These are phyloP conservation scores for Phoxinus dragarum DNA, from an alignment of 2,797 vertebrate species.

Conservation along the genomic window DNA sequence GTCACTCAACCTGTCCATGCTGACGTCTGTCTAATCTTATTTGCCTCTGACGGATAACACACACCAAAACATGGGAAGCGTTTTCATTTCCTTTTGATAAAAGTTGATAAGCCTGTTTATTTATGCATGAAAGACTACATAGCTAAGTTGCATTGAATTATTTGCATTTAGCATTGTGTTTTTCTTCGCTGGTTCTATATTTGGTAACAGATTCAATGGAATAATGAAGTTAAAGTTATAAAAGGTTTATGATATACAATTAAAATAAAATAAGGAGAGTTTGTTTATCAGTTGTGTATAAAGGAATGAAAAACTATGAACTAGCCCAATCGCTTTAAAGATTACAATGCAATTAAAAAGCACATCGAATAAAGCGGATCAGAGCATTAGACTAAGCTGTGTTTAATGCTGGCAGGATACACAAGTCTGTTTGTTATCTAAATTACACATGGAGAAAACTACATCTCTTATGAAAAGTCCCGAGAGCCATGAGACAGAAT, in stretches of 20 bases:
- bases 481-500: no score
- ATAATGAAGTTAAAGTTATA: background rate
- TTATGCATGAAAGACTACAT: background rate
- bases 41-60: background rate
- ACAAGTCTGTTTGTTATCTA: background rate
- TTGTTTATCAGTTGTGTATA: background rate
- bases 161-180: background rate
- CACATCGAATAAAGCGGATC: background rate
- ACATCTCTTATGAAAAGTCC: background rate
- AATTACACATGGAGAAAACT: background rate
- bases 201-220: background rate
- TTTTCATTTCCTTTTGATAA: background rate
- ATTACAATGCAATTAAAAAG: background rate
- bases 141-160: background rate
- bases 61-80: background rate
- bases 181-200: background rate
- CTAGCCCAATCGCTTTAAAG: background rate
- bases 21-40: background rate
- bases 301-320: background rate
- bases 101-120: background rate
- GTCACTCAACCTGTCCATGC: background rate
- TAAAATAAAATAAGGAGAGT: background rate
- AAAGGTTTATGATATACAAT: background rate
- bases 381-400: background rate
- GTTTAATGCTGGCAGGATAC: background rate